Base-by-base conservation (phyloP, 2,797 vertebrate species). In the Taenioides sp. region DNA sequence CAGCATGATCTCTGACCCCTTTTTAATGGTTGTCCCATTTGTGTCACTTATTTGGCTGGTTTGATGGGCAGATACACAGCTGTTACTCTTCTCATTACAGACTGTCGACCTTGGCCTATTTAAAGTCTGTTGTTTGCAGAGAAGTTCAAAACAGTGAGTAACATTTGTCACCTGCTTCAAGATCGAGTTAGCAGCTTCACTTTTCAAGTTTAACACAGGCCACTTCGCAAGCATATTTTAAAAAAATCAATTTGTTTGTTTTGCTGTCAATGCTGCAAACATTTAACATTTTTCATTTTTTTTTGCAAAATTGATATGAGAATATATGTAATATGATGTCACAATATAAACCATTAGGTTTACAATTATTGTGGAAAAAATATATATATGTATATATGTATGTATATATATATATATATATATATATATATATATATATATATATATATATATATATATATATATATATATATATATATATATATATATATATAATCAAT, bases 101-200 rank as follows among this genome's bases (percentile, higher is more conserved):
- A 84, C 82, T 81, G 17, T 73, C 71, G 71, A 88, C 88, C 90
- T 88, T 88, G 88, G 82, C 84, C 89, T 90, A 91, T 74, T 87
- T 79, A 82, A 84, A 86, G 72, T 69, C 77, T 74, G 65, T 70
- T 85, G 66, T 81, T 82, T 84, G 50, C 60, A 65, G 73, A 80
- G 61, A 62, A 69, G 67, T 59, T 60, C n/a, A 0, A 49, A 77
- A 64, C 5, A 2, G 27, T 10, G 31, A 23, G 64, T 49, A 63
- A 69, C 20, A 64, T 73, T 71, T 69, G 40, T 76, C 54, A 75
- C 73, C 65, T 80, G 68, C 63, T 79, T 61, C 10, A 40, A 47
- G 23, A 22, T 5, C 49, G 20, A 37, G 43, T 23, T 73, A 20
- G 22, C 20, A 55, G 49, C 34, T 43, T 52, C 49, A 20, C 18